Evolutionary conservation across 2,888 invertebrate genomes (phyloP).

Genomic region (Lamellibrachia columna): DNA sequence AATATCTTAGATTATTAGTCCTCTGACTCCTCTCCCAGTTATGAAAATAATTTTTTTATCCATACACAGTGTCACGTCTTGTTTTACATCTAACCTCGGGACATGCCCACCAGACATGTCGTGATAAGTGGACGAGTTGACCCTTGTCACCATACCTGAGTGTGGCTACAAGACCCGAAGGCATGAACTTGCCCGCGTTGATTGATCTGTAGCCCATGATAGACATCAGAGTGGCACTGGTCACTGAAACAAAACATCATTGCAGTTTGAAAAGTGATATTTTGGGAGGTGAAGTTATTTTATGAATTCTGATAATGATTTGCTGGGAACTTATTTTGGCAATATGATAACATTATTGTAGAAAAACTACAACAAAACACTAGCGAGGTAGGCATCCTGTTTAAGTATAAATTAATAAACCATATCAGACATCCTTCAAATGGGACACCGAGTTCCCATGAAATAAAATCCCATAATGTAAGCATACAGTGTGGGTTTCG

Average conservation of each 20-base stretch:
- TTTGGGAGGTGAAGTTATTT: background rate
- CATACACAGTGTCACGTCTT: background rate
- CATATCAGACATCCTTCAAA: too few species aligned
- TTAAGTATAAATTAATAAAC: too few species aligned
- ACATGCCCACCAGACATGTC: background rate
- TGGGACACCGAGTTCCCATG: too few species aligned
- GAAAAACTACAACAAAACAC: too few species aligned
- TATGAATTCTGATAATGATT: too few species aligned
- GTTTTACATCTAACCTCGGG: background rate
- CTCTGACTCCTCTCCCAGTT: too few species aligned
- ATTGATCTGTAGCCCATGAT: slow-evolving; percentile 89
- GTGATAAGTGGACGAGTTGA: background rate
- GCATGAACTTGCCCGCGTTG: slow-evolving; percentile 91
- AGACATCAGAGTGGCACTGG: slow-evolving; percentile 81
- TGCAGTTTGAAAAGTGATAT: slow-evolving; percentile 11
- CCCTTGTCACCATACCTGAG: slow-evolving; percentile 49
- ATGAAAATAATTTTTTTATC: too few species aligned
- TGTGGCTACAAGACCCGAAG: slow-evolving; percentile 82
- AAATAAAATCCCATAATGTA: too few species aligned
- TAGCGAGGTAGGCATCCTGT: too few species aligned
- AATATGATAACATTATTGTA: background rate
- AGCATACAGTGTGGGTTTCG: too few species aligned
- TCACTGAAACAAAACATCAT: slow-evolving; percentile 56
- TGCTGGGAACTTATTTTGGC: too few species aligned
- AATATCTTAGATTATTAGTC: too few species aligned